Percentiles rank a stretch among this genome's conserved stretches.
phyloP scores from a whole-genome alignment of 1,140 invertebrate species.

The Augochlora pura region DNA sequence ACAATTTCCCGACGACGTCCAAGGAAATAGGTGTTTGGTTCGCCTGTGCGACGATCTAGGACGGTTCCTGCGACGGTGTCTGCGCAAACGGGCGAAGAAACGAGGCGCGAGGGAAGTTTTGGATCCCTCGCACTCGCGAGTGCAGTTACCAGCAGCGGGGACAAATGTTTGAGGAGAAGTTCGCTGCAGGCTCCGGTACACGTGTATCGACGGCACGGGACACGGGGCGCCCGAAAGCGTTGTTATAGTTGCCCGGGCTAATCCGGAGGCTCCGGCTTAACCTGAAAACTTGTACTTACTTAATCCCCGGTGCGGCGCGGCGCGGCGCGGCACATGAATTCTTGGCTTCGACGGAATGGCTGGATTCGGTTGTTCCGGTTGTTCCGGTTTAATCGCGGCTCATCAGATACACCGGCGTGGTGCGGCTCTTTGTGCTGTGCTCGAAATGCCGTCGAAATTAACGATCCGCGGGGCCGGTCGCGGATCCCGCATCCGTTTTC shows the following conservation, averaged over 20 bases:
- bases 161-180: constrained; percentile 56
- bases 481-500: constrained; percentile 13
- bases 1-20: too few relatives aligned
- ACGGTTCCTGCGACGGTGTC: too few relatives aligned
- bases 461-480: neutral
- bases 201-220: constrained; percentile 39
- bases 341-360: constrained; percentile 53
- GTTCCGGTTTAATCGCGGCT: constrained; percentile 28
- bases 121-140: too few relatives aligned
- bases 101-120: too few relatives aligned
- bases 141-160: neutral
- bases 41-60: too few relatives aligned
- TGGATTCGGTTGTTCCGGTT: neutral
- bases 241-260: constrained; percentile 43
- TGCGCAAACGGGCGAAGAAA: too few relatives aligned
- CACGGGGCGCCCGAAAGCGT: neutral
- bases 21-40: too few relatives aligned
- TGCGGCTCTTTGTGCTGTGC: neutral
- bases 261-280: constrained; percentile 55
- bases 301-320: constrained; percentile 35
- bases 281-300: constrained; percentile 63
- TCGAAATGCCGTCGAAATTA: constrained; percentile 1
- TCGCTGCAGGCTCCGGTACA: constrained; percentile 11
- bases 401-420: constrained; percentile 3
- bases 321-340: constrained; percentile 49